Evolutionary conservation across 2,113 vertebrate species (phyloP), one percentile per base, ranked within the genome.

Genomic region (Alethe castanea): DNA sequence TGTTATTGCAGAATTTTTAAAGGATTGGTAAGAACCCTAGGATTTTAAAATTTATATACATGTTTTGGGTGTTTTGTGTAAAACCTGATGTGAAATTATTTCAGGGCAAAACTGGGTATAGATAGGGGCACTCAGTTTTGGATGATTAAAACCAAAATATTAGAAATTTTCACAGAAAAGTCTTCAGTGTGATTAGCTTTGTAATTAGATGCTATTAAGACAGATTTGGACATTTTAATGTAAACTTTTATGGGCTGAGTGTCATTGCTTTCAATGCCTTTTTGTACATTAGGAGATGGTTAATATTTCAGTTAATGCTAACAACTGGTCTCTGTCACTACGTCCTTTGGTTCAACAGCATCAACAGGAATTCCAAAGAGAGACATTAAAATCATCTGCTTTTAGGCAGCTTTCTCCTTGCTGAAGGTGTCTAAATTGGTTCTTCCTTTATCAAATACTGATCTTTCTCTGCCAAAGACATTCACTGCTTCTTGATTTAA

Each of bases 51-150:
- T 81, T 38, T 50, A 14, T 71, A 19, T 8, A 3, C 3, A 2
- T 8, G 1, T 23, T 56, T 45, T 4, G 1, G 2, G 2, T 2
- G 0, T 6, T 53, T 66, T 38, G 15, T 82, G 18, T 48, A 29
- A 48, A 80, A 45, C 15, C 20, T 59, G 11, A 40, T 33, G 8
- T 65, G 40, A 79, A 28, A 61, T 71, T 61, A 24, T 76, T 54
- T 79, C 61, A 83, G 31, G 18, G 16, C 12, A 90, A 61, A 72
- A 71, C 11, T 35, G 5, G 3, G 1, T 81, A 50, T 24, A 14
- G 25, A 38, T 8, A 36, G 19, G 53, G 20, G 1, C 42, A 77
- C 54, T 87, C 20, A 17, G 17, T n/a, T 28, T 82, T 61, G n/a
- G 6, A 35, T 76, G 6, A 56, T 69, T 73, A 61, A 85, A 61